Base-by-base conservation (phyloP, 2,888 invertebrate genomes). In the Cinara cedri region DNA sequence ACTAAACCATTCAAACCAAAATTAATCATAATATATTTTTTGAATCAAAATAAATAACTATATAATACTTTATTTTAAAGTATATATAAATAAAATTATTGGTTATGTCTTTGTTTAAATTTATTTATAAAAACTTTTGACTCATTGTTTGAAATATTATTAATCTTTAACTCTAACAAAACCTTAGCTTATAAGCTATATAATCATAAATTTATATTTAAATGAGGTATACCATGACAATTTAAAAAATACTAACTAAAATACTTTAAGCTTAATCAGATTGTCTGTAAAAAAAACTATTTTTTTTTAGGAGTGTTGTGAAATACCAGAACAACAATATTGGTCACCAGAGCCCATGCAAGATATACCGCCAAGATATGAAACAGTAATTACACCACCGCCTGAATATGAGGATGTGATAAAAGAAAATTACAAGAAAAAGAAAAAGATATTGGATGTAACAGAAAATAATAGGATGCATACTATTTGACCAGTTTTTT, bases 351-450 rank as follows among this genome's bases (percentile, higher is more conserved):
- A 78, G 3, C 34, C n/a, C 3, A 49, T 51, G 4, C 68, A 62
- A 1, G 78, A 78, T 51, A 78, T 75, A 42, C 82, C 82, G 24
- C 82, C 82, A 51, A 82, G 80, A 49, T 82, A 82, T 44, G 82
- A 82, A 80, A 72, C 82, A 34, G 76, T 82, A 49, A 81, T 82
- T 51, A 81, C 81, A 65, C 76, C 81, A 62, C 82, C 82, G 19
- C 82, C 82, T n/a, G 80, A 68, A 13, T 82, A 82, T 66, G 82
- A 82, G 14, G 82, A 82, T 66, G 82, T 72, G 3, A 71, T 81
- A 21, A 82, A 71, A 68, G 78, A 81, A 68, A 54, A 76, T 76
- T 81, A 78, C 46, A 72, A 65, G 26, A 68, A 81, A 26, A 78
- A 82, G 72, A 78, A 82, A 51, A 24, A 42, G 11, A 74, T 81